Evolutionary conservation across 2,113 vertebrate species (phyloP).

Genomic region (Tichodroma muraria): DNA sequence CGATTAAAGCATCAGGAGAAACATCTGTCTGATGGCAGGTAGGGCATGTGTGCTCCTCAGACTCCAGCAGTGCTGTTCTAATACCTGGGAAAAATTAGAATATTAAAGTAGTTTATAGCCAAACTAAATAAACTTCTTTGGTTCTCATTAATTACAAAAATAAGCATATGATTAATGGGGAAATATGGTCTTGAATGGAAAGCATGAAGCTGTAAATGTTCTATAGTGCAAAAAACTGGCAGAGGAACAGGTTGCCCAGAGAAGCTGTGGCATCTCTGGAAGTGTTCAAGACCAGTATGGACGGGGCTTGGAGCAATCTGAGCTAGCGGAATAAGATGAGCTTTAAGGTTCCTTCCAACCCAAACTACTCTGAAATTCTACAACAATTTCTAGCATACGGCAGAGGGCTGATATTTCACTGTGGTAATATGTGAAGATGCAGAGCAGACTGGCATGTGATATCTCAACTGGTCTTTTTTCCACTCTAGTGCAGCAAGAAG

Average conservation of each 20-base stretch:
- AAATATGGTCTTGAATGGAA: background rate
- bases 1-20: constrained; percentile 91
- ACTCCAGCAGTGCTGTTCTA: constrained; percentile 89
- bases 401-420: background rate
- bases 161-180: background rate
- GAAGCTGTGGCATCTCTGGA: background rate
- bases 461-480: background rate
- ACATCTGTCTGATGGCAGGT: constrained; percentile 89
- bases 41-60: constrained; percentile 91
- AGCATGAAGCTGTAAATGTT: background rate
- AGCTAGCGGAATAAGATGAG: background rate
- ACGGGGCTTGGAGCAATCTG: background rate
- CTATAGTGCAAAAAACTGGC: background rate
- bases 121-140: background rate
- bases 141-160: background rate
- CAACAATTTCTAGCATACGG: background rate
- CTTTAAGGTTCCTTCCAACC: background rate
- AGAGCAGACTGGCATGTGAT: background rate
- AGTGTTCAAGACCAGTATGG: background rate
- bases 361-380: background rate
- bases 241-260: background rate
- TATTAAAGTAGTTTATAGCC: background rate
- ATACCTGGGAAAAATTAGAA: constrained; percentile 77
- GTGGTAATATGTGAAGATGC: background rate
- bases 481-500: background rate